Evolutionary conservation across 2,888 invertebrate species (phyloP), one percentile per base, ranked within the genome.

Genomic region (Julus scanicus): DNA sequence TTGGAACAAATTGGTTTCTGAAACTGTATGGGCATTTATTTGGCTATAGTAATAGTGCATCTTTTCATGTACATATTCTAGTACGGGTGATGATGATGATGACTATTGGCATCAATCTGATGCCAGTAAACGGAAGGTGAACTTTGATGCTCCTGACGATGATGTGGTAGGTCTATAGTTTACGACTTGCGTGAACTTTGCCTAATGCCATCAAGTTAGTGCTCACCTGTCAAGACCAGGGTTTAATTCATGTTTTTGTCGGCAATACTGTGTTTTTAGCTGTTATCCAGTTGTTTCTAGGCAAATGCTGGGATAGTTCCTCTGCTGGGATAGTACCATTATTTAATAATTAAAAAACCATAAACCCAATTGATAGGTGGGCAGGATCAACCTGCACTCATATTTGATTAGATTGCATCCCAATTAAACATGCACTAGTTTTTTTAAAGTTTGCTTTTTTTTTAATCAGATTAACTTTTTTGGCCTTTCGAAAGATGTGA

Each of bases 61-160:
- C 29, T 29, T 29, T 29, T 29, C 29, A 29, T 29, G 29, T 29
- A 29, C 29, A n/a, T 29, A 13, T 84, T 44, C n/a, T 40, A 84
- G 39, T 37, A 40, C 44, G 15, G 44, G 84, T 13, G 84, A 84
- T 84, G 84, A 84, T n/a, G 44, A 84, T 84, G 86, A 86, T 2
- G 49, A 37, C 86, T 48, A 86, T 40, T 86, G 86, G 86, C 15
- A 86, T 15, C 39, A 40, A 17, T 48, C 44, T 44, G 53, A 86
- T 44, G 48, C 48, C 86, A 86, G 86, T 86, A 53, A 86, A 48
- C 29, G 29, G 17, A 86, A 48, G 44, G 39, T 86, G 29, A 86
- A 86, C 20, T 86, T 86, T 20, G 53, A 86, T 48, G 86, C 39
- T 4, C 53, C 53, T 13, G 49, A 49, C 49, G 86, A 49, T 84